Conservation (phyloP, 2,113 vertebrate species). For the Crocuta crocuta region DNA sequence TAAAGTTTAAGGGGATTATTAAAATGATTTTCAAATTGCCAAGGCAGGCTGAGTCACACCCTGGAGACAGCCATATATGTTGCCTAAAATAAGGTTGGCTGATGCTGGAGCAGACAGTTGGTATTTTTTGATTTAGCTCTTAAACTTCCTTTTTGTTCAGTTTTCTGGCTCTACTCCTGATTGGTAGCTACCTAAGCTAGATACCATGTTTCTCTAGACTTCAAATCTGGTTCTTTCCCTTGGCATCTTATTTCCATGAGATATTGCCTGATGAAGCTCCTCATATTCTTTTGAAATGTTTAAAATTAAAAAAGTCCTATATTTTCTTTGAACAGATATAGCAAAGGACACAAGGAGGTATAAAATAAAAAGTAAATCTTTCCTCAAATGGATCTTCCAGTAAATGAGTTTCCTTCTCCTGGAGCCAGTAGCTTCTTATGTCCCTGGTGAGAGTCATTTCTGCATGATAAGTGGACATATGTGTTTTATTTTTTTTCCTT, state of each 20-base stretch:
- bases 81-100: constrained; percentile 69
- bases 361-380: background rate
- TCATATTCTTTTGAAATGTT: background rate
- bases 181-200: background rate
- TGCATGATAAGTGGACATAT: background rate
- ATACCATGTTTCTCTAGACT: constrained; percentile 11
- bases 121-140: constrained; percentile 64
- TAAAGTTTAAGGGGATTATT: constrained; percentile 56
- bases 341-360: background rate
- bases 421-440: background rate
- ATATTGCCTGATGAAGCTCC: background rate
- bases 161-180: constrained; percentile 41
- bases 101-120: constrained; percentile 60
- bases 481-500: background rate
- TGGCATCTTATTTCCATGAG: background rate
- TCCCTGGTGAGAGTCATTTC: background rate
- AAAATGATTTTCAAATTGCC: constrained; percentile 72
- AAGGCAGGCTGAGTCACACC: constrained; percentile 54
- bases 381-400: background rate
- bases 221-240: background rate
- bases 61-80: constrained; percentile 39
- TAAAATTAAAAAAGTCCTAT: background rate
- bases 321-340: background rate
- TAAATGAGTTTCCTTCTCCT: background rate
- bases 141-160: constrained; percentile 39